A percentile compares a stretch with the other conserved stretches of the same genome.
Conservation (phyloP, 2,888 invertebrate species). For the Lysandra bellargus region DNA sequence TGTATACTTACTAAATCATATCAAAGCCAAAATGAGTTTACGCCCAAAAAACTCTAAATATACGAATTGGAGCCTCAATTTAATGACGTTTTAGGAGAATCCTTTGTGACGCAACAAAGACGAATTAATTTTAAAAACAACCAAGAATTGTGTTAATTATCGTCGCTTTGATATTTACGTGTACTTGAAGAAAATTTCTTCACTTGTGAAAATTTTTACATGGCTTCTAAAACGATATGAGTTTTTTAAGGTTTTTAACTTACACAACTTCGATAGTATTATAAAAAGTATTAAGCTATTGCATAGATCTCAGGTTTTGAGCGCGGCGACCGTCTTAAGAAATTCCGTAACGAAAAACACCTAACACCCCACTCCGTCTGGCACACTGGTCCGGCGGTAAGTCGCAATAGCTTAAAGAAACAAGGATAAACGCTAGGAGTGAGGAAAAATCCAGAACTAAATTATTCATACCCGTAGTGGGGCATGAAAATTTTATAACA, state of each 20-base stretch:
- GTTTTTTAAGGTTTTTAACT: background rate
- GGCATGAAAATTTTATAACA: slow-evolving; percentile 22
- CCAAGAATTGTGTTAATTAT: slow-evolving; percentile 12
- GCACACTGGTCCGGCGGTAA: too few species aligned
- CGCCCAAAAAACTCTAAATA: background rate
- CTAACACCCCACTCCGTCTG: too few species aligned
- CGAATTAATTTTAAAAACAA: slow-evolving; percentile 13
- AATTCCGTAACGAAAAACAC: too few species aligned
- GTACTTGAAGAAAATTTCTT: background rate
- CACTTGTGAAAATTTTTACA: background rate
- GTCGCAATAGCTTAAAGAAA: background rate
- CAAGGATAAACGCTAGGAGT: background rate
- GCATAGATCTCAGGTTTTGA: too few species aligned
- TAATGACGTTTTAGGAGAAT: slow-evolving; percentile 12
- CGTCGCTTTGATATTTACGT: background rate
- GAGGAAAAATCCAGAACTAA: background rate
- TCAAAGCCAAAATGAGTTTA: background rate
- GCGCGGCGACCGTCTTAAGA: too few species aligned
- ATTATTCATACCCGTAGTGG: slow-evolving; percentile 15
- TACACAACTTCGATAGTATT: background rate
- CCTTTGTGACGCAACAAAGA: slow-evolving; percentile 10
- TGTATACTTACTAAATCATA: background rate
- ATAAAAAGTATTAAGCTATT: too few species aligned
- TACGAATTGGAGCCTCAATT: background rate
- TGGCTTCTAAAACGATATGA: background rate